These are phyloP conservation scores for Drosophila prostipennis DNA, from an alignment of 2,888 invertebrate genomes.

Conservation along the genomic window DNA sequence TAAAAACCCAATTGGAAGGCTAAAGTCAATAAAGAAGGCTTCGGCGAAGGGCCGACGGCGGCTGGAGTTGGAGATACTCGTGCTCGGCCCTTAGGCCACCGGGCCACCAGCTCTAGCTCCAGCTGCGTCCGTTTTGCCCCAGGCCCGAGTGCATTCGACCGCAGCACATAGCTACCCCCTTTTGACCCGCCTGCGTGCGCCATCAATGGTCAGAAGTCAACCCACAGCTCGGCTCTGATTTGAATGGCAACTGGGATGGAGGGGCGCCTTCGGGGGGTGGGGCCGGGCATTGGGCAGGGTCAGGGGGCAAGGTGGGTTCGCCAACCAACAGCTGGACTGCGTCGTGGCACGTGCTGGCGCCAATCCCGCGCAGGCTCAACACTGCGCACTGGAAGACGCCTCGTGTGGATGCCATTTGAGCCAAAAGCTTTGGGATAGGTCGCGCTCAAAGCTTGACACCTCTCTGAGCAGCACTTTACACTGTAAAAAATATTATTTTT, in stretches of 20 bases:
- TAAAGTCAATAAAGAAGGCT: slow-evolving; percentile 68
- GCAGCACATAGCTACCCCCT: slow-evolving; percentile 1
- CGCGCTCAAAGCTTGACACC: slow-evolving; percentile 49
- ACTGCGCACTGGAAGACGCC: slow-evolving; percentile 66
- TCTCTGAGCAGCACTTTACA: slow-evolving; percentile 1
- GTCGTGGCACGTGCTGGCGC: slow-evolving; percentile 71
- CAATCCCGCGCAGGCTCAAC: slow-evolving; percentile 64
- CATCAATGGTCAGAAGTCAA: slow-evolving; percentile 61
- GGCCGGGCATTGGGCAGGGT: slow-evolving; percentile 4
- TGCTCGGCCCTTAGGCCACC: slow-evolving; percentile 6
- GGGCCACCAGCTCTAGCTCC: slow-evolving; percentile 16
- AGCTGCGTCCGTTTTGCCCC: slow-evolving; percentile 11
- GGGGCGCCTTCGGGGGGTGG: not conserved
- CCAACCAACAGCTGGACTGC: slow-evolving; percentile 57
- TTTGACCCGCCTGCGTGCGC: slow-evolving; percentile 39
- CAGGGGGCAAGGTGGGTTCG: slow-evolving; percentile 21
- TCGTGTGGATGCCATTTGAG: slow-evolving; percentile 47
- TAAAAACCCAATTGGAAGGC: slow-evolving; percentile 72
- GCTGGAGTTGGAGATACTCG: slow-evolving; percentile 35
- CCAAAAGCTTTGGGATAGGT: slow-evolving; percentile 69
- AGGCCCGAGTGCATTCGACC: slow-evolving; percentile 37
- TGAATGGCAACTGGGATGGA: slow-evolving; percentile 52
- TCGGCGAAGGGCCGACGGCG: slow-evolving; percentile 53
- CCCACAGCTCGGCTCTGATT: slow-evolving; percentile 59
- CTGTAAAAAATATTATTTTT: not conserved